Conservation (phyloP, 2,113 vertebrate species). For the Hyaena hyaena region DNA sequence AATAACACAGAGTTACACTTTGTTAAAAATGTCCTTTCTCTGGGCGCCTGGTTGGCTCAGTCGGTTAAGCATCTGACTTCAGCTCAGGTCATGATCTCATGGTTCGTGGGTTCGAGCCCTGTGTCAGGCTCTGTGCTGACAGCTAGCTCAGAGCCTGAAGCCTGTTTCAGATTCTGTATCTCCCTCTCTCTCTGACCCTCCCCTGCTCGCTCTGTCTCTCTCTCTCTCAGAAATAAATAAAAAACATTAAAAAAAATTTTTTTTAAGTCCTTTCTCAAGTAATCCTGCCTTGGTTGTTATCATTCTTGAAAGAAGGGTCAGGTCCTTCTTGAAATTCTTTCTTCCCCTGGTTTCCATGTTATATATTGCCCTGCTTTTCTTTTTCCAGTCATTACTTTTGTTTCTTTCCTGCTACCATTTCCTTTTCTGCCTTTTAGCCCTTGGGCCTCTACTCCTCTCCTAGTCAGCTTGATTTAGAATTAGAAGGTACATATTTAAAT, state of each 20-base stretch:
- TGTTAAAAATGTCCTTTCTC: neutral
- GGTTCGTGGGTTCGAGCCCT: too few relatives aligned
- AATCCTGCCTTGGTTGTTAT: neutral
- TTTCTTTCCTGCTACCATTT: constrained; percentile 19
- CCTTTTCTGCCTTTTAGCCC: neutral
- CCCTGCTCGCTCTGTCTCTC: too few relatives aligned
- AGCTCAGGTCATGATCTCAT: too few relatives aligned
- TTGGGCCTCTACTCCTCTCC: neutral
- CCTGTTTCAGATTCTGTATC: too few relatives aligned
- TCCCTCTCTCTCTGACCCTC: too few relatives aligned
- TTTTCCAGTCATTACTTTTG: neutral
- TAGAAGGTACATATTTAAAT: neutral
- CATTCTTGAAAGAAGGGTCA: neutral
- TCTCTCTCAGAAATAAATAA: too few relatives aligned
- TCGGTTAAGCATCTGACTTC: too few relatives aligned
- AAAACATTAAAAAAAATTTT: too few relatives aligned
- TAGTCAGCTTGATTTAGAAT: neutral
- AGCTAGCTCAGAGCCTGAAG: too few relatives aligned
- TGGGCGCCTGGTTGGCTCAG: too few relatives aligned
- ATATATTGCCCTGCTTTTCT: neutral
- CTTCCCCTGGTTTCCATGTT: neutral
- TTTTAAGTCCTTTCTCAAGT: neutral
- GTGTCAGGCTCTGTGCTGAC: too few relatives aligned
- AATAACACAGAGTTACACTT: neutral
- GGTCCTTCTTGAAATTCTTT: neutral